Percentiles rank a stretch among this genome's conserved stretches.
Evolutionary conservation across 2,888 invertebrate genomes (phyloP).

Genomic region (Diarsia dahlii): DNA sequence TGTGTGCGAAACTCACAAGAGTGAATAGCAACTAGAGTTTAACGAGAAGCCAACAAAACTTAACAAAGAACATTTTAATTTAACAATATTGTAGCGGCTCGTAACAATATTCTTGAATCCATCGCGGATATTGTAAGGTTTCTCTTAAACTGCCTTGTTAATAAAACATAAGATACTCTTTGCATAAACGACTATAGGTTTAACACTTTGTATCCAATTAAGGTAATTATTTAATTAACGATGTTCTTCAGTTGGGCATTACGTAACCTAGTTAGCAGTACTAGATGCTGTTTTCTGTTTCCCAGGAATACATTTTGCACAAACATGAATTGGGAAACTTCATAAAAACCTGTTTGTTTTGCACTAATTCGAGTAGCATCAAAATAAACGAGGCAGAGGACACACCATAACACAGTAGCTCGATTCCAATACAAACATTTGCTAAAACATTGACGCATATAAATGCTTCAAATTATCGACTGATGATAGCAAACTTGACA

Average conservation of each 20-base stretch:
- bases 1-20: neutral
- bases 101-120: slow-evolving; percentile 35
- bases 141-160: slow-evolving; percentile 52
- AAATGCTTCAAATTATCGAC: slow-evolving; percentile 1
- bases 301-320: neutral
- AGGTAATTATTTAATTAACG: slow-evolving; percentile 62
- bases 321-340: slow-evolving; percentile 24
- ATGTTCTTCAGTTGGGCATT: slow-evolving; percentile 20
- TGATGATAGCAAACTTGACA: neutral
- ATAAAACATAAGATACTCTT: slow-evolving; percentile 37
- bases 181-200: slow-evolving; percentile 43
- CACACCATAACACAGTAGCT: slow-evolving; percentile 8
- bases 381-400: slow-evolving; percentile 10
- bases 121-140: slow-evolving; percentile 46
- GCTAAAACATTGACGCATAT: slow-evolving; percentile 7
- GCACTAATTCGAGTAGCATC: slow-evolving; percentile 18
- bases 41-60: slow-evolving; percentile 1
- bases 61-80: slow-evolving; percentile 8
- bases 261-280: slow-evolving; percentile 19
- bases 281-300: neutral
- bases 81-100: slow-evolving; percentile 10
- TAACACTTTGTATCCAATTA: slow-evolving; percentile 65
- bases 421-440: slow-evolving; percentile 35
- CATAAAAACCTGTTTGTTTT: slow-evolving; percentile 27
- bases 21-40: neutral